phyloP scores from a whole-genome alignment of 1,140 invertebrate genomes.

The Campodea augens region DNA sequence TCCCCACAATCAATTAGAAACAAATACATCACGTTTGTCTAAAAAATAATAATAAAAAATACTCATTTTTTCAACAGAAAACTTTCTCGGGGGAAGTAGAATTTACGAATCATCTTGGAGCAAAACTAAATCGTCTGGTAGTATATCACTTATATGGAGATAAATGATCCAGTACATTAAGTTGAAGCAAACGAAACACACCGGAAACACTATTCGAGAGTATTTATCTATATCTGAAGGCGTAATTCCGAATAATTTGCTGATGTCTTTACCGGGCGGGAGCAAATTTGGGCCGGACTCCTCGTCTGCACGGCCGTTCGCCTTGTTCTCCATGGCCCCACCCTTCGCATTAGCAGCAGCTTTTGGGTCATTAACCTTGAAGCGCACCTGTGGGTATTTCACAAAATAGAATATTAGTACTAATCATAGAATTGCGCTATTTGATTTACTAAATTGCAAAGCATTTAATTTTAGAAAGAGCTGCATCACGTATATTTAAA shows the following conservation, averaged over 20 bases:
- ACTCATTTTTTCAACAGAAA: too few relatives aligned
- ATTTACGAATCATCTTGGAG: constrained; percentile 44
- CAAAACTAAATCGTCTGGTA: constrained; percentile 75
- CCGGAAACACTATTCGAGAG: constrained; percentile 83
- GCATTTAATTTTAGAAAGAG: too few relatives aligned
- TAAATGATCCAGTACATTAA: constrained; percentile 97
- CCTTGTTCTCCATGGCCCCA: constrained; percentile 70
- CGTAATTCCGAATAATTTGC: constrained; percentile 71
- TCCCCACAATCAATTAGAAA: too few relatives aligned
- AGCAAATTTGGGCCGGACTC: constrained; percentile 29
- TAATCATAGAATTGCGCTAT: too few relatives aligned
- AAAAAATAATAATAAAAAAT: too few relatives aligned
- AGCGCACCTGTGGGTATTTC: constrained; percentile 85
- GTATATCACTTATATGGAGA: constrained; percentile 82
- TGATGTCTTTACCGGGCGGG: constrained; percentile 54
- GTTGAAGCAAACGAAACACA: constrained; percentile 93
- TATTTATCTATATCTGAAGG: constrained; percentile 94
- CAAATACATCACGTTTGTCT: too few relatives aligned
- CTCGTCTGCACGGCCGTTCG: constrained; percentile 38
- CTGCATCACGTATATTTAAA: too few relatives aligned
- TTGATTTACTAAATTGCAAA: too few relatives aligned
- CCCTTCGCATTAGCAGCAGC: constrained; percentile 75
- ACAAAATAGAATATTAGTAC: too few relatives aligned
- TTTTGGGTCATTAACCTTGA: constrained; percentile 82
- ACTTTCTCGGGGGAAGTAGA: too few relatives aligned